Percentiles rank a stretch among this genome's conserved stretches.
phyloP scores from a whole-genome alignment of 30 jellyfish, hydroid and myxozoan genomes.

The Pelagia noctiluca region DNA sequence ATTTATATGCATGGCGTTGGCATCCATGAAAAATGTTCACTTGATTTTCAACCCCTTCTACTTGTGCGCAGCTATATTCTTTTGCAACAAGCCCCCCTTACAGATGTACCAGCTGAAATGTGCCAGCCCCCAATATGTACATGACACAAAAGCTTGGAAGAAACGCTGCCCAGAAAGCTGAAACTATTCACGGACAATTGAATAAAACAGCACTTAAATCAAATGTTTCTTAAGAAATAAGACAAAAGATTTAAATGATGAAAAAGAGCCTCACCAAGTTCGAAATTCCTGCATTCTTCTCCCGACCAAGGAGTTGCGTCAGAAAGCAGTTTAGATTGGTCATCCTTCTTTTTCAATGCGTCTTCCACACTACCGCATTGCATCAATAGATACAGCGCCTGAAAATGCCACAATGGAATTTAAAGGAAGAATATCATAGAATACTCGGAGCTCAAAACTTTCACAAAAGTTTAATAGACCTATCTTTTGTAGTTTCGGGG shows the following conservation, averaged over 20 bases:
- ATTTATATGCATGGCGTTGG: too few relatives aligned
- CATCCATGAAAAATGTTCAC: too few relatives aligned
- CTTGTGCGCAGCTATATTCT: too few relatives aligned
- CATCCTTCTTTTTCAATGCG: conserved; percentile 70
- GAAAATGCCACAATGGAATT: conserved; percentile 4
- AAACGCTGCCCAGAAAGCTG: too few relatives aligned
- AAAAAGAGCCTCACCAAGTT: conserved; percentile 65
- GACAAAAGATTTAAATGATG: not conserved
- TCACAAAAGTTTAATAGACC: not conserved
- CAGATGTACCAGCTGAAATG: too few relatives aligned
- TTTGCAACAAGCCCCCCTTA: too few relatives aligned
- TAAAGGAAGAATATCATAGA: not conserved
- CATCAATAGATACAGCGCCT: conserved; percentile 88
- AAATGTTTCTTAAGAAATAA: not conserved
- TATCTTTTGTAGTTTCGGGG: too few relatives aligned
- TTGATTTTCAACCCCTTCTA: too few relatives aligned
- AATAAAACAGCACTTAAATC: not conserved
- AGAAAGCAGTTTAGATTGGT: conserved; percentile 68
- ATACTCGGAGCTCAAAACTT: not conserved
- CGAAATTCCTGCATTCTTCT: conserved; percentile 91
- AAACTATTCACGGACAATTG: too few relatives aligned
- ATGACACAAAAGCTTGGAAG: too few relatives aligned
- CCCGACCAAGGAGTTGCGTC: conserved; percentile 87
- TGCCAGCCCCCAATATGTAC: too few relatives aligned
- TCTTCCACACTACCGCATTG: conserved; percentile 74